Conservation (phyloP, 2,888 invertebrate genomes). For the Slavum lentiscoides region DNA sequence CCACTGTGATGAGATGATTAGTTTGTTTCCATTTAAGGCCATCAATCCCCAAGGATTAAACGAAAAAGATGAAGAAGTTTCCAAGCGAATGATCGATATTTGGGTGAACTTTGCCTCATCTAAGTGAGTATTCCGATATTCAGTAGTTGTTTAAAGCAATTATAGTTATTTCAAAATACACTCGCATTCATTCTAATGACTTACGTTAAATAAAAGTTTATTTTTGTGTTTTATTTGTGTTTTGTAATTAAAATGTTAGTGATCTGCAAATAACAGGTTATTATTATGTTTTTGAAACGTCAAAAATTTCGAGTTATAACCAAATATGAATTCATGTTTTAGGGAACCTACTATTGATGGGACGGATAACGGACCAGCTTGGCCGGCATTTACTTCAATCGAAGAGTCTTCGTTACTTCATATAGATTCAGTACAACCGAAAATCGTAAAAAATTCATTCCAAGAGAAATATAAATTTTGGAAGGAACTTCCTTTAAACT, state of each 20-base stretch:
- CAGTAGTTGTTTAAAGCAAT: not conserved
- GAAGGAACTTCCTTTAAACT: conserved; percentile 7
- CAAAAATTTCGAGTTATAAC: not conserved
- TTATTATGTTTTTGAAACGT: too few relatives aligned
- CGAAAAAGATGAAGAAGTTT: conserved; percentile 32
- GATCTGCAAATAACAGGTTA: too few relatives aligned
- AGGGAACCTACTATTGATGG: conserved; percentile 39
- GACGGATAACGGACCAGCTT: conserved; percentile 12
- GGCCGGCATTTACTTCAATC: conserved; percentile 38
- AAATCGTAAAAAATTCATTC: not conserved
- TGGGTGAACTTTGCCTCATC: conserved; percentile 45
- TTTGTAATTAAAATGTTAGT: not conserved
- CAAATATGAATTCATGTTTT: not conserved
- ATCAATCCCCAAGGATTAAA: conserved; percentile 7
- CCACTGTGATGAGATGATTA: conserved; percentile 52
- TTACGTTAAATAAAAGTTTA: not conserved
- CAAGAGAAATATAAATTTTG: conserved; percentile 12
- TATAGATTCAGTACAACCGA: conserved; percentile 12
- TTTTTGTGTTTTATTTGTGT: not conserved
- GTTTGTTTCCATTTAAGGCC: conserved; percentile 35
- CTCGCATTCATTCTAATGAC: not conserved
- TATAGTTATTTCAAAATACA: not conserved
- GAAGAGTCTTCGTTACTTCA: conserved; percentile 20
- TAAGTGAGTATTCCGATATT: conserved; percentile 13
- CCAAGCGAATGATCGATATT: conserved; percentile 37